Evolutionary conservation across 2,797 vertebrate genomes (phyloP).

Genomic region (Myoxocephalus aenaeus): DNA sequence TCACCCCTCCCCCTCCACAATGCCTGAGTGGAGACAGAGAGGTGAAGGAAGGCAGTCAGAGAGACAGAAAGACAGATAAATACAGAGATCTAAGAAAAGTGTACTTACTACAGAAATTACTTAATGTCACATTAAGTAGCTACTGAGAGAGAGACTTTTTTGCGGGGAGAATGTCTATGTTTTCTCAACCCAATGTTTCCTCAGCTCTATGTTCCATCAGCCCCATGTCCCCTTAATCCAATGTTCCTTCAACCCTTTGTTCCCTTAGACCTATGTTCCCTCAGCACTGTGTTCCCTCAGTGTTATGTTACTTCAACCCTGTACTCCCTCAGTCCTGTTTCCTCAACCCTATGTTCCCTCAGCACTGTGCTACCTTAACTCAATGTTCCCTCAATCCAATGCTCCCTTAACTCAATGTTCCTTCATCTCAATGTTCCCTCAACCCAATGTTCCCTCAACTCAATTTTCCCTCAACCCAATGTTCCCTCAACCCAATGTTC

Average conservation of each 20-base stretch:
- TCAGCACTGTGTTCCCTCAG: not conserved
- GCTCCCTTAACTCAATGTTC: not conserved
- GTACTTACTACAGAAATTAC: not conserved
- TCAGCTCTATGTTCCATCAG: not conserved
- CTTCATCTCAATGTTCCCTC: too few relatives aligned
- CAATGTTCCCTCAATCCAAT: not conserved
- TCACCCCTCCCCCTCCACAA: conserved; percentile 29
- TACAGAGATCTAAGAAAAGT: not conserved
- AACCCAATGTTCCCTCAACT: too few relatives aligned
- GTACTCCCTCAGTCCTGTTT: not conserved
- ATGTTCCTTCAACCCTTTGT: not conserved
- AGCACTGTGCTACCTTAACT: too few relatives aligned
- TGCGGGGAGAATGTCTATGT: not conserved
- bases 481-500: too few relatives aligned
- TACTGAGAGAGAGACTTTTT: not conserved
- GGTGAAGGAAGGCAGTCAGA: conserved; percentile 13
- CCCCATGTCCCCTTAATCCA: not conserved
- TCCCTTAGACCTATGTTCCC: not conserved
- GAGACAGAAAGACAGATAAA: conserved; percentile 1
- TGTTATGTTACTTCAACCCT: not conserved
- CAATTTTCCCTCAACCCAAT: not conserved
- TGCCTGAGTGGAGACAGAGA: not conserved
- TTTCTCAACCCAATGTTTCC: not conserved
- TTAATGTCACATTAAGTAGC: not conserved
- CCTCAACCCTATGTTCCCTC: not conserved